Conservation (phyloP, 2,797 vertebrate genomes). For the Acrossocheilus fasciatus region DNA sequence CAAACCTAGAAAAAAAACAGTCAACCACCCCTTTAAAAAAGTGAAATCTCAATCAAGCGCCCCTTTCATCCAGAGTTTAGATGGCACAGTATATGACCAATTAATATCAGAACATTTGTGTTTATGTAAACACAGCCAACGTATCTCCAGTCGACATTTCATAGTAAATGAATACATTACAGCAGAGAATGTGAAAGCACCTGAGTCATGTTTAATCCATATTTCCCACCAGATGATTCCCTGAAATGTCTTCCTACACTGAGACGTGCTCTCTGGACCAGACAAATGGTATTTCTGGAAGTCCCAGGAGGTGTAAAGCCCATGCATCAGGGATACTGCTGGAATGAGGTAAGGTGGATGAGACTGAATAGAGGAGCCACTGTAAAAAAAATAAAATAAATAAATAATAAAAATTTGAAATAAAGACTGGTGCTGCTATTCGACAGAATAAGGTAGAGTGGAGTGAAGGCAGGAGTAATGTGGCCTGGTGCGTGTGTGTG, state of each 20-base stretch:
- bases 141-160: not conserved
- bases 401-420: constrained; percentile 2
- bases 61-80: not conserved
- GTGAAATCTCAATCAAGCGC: too few relatives aligned
- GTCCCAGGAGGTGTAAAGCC: constrained; percentile 5
- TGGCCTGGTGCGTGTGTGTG: constrained; percentile 74
- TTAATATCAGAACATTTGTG: not conserved
- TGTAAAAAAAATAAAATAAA: not conserved
- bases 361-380: constrained; percentile 11
- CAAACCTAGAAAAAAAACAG: too few relatives aligned
- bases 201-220: constrained; percentile 21
- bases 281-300: constrained; percentile 7
- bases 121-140: not conserved
- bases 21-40: too few relatives aligned
- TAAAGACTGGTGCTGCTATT: constrained; percentile 76
- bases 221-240: constrained; percentile 16
- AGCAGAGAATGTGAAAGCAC: not conserved
- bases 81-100: too few relatives aligned
- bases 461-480: constrained; percentile 76
- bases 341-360: constrained; percentile 20
- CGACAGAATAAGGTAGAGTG: constrained; percentile 87
- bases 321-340: constrained; percentile 34
- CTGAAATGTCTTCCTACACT: not conserved
- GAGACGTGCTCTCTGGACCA: not conserved
- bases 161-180: not conserved